Base-by-base conservation (phyloP, 1,140 invertebrate genomes). In the Brachystomella parvula region DNA sequence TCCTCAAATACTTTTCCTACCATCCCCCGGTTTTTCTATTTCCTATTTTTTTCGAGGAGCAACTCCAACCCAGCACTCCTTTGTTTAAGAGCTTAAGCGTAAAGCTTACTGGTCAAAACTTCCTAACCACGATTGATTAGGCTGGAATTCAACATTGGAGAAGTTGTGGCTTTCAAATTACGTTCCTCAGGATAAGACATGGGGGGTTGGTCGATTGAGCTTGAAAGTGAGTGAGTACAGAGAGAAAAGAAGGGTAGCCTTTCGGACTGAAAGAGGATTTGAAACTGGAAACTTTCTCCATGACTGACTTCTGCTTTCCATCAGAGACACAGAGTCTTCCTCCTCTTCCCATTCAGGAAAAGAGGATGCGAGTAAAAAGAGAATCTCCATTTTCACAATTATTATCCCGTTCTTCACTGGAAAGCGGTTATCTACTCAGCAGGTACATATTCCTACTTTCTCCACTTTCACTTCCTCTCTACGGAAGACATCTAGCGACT, bases 301-400 rank as follows among this genome's bases (percentile, higher is more conserved):
- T 6, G 49, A 53, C 12, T 53, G 49, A 53, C 49, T 53, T 53
- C 49, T 53, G 49, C 49, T 53, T 53, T 53, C 49, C 49, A 15
- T 53, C 15, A 39, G 19, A 19, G 6, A 39, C 35, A 19, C 35
- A 19, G 35, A 6, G 35, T 39, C n/a, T n/a, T n/a, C n/a, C n/a
- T n/a, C n/a, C n/a, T n/a, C n/a, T n/a, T n/a, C n/a, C 35, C 35
- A 39, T 39, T 39, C 6, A 39, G 35, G 6, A 39, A 39, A 6
- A 15, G 21, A 53, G 24, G 49, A 26, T 19, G 24, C 9, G 24
- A 53, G 24, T 12, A 24, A 26, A 53, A 6, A 53, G 49, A 24
- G 49, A 53, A 26, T 26, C 21, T 24, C 21, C 21, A 9, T 24
- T 24, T 53, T 26, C 9, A 15, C 15, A 53, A 15, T 26, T 39